phyloP scores from a whole-genome alignment of 2,888 invertebrate species.

The Thymelicus lineola region DNA sequence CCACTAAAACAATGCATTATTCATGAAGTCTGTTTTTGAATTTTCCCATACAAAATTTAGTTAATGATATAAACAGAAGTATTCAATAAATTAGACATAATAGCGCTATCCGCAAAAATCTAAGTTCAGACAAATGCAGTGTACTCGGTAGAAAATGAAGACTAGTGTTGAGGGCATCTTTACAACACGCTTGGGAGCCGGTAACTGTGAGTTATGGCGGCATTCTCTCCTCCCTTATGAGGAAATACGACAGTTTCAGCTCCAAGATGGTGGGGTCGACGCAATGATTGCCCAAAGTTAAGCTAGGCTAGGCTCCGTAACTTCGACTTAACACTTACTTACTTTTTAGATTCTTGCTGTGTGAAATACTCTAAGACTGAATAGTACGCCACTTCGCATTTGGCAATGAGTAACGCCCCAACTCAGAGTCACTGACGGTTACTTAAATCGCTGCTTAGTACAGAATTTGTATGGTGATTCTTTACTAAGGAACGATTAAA shows the following conservation, averaged over 20 bases:
- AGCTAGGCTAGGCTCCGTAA: constrained; percentile 49
- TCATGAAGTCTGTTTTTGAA: no score
- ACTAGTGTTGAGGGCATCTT: constrained; percentile 84
- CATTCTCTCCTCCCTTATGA: constrained; percentile 82
- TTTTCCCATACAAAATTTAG: no score
- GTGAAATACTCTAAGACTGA: neutral
- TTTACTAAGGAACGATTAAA: no score
- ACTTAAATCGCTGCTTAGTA: no score
- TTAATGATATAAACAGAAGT: no score
- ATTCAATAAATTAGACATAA: neutral
- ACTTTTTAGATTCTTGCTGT: constrained; percentile 23
- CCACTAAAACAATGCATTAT: no score
- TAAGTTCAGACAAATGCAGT: constrained; percentile 61
- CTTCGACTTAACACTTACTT: constrained; percentile 38
- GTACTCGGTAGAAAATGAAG: constrained; percentile 77
- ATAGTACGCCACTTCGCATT: no score
- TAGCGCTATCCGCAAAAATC: constrained; percentile 49
- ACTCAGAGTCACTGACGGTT: no score
- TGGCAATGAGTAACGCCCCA: no score
- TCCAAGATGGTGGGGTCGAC: constrained; percentile 63
- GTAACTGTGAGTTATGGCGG: constrained; percentile 82
- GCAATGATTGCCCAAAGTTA: constrained; percentile 74
- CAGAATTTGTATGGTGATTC: no score
- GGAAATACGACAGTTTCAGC: constrained; percentile 82
- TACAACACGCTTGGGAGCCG: constrained; percentile 79